Conservation (phyloP, 2,888 invertebrate genomes). For the Nomada fabriciana region DNA sequence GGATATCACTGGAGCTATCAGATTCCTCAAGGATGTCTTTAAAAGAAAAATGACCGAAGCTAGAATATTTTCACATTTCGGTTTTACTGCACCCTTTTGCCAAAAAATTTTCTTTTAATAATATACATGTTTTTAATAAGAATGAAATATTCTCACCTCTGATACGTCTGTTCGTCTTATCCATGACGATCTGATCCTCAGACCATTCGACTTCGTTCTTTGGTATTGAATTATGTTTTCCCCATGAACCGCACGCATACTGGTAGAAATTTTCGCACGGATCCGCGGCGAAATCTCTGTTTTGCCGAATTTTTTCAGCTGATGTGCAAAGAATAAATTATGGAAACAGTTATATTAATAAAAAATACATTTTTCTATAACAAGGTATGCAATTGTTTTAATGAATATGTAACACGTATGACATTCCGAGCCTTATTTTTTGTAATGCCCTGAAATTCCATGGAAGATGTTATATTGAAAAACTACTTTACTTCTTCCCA, state of each 20-base stretch:
- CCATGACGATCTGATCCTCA: constrained; percentile 29
- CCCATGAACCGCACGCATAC: constrained; percentile 91
- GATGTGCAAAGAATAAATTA: not conserved
- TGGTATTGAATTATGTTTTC: constrained; percentile 94
- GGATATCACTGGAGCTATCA: constrained; percentile 32
- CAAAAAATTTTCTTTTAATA: not conserved
- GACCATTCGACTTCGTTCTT: constrained; percentile 94
- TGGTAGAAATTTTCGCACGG: constrained; percentile 95
- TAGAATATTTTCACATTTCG: no score
- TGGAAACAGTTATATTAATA: not conserved
- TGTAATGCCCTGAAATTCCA: no score
- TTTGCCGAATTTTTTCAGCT: constrained; percentile 87
- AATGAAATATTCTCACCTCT: constrained; percentile 40
- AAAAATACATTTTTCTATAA: not conserved
- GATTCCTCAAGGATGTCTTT: constrained; percentile 46
- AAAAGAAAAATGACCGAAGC: constrained; percentile 6
- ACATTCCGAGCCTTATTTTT: no score
- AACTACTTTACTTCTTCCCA: no score
- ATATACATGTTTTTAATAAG: not conserved
- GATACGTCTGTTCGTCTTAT: constrained; percentile 44
- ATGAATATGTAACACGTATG: no score
- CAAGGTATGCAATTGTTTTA: no score
- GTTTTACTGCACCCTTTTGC: no score
- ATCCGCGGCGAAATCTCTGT: constrained; percentile 89
- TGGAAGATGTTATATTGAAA: no score